Conservation (phyloP, 2,797 vertebrate genomes). For the Hylomyscus alleni region DNA sequence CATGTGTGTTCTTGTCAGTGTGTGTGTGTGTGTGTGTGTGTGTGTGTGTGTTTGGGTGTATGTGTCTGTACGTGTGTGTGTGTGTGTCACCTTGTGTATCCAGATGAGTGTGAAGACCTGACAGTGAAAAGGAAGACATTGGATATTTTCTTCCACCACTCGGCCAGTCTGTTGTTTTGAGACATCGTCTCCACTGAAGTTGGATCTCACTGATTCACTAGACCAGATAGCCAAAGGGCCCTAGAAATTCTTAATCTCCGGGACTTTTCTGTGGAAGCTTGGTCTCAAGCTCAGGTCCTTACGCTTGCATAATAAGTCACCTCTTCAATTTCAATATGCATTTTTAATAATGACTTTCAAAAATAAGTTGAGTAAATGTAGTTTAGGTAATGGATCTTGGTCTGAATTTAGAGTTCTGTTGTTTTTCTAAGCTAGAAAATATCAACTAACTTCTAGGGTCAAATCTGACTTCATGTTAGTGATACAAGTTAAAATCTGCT, state of each 20-base stretch:
- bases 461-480: background rate
- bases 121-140: background rate
- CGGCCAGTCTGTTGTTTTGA: background rate
- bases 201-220: background rate
- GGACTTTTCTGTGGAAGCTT: background rate
- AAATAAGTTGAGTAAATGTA: background rate
- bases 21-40: background rate
- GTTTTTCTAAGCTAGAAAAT: conserved; percentile 37
- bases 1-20: background rate
- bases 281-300: background rate
- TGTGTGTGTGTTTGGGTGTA: background rate
- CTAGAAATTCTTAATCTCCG: background rate
- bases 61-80: background rate
- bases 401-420: conserved; percentile 3
- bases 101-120: no score
- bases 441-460: background rate
- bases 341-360: background rate
- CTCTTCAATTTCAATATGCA: background rate
- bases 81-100: no score
- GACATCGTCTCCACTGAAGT: background rate
- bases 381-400: background rate
- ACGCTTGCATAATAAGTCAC: background rate
- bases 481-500: background rate
- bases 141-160: background rate
- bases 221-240: no score